Conservation (phyloP, 1,140 invertebrate genomes). For the Plutomurus gul region DNA sequence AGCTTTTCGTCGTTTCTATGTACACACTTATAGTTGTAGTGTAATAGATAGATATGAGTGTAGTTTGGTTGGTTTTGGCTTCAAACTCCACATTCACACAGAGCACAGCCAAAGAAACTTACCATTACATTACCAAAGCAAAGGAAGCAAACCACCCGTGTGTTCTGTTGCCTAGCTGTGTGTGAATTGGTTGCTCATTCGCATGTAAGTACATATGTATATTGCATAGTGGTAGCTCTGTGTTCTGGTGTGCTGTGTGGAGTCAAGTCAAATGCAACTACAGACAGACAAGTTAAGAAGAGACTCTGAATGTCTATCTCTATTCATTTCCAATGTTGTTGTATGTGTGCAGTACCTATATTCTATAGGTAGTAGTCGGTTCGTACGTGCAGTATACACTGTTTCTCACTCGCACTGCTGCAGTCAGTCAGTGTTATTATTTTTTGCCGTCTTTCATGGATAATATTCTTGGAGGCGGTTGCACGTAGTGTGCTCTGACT, state of each 20-base stretch:
- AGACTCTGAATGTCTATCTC: neutral
- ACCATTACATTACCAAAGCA: slow-evolving; percentile 6
- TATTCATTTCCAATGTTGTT: neutral
- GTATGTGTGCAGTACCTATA: neutral
- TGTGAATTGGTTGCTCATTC: slow-evolving; percentile 16
- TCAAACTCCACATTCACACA: neutral
- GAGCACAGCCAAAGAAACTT: neutral
- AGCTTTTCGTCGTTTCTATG: too few species aligned
- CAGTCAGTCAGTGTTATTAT: slow-evolving; percentile 27
- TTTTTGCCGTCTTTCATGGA: slow-evolving; percentile 23
- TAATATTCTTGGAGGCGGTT: slow-evolving; percentile 9
- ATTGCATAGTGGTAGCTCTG: neutral
- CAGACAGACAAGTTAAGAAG: too few species aligned
- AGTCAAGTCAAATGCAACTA: too few species aligned
- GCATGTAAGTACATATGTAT: neutral
- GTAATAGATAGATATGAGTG: neutral
- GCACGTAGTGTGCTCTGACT: slow-evolving; percentile 21
- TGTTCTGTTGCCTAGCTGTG: slow-evolving; percentile 11
- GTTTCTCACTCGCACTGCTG: slow-evolving; percentile 5
- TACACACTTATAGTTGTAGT: too few species aligned
- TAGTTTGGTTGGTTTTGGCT: neutral
- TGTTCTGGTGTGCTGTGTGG: neutral
- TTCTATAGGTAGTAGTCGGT: neutral
- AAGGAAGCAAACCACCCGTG: neutral
- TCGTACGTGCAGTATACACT: neutral